Evolutionary conservation across 2,888 invertebrate genomes (phyloP).

Genomic region (Leptarthrus brevirostris): DNA sequence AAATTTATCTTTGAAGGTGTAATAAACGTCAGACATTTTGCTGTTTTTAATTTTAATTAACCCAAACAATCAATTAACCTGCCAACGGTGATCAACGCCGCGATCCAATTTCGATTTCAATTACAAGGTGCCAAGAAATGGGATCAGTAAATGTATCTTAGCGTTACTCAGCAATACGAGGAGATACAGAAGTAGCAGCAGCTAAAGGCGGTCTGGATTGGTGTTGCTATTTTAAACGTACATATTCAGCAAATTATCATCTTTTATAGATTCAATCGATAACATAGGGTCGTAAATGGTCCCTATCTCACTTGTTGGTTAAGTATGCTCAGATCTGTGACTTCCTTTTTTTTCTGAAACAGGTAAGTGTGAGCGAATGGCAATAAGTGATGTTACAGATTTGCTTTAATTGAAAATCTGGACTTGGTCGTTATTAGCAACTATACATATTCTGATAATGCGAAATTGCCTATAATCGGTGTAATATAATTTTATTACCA

Average conservation of each 20-base stretch:
- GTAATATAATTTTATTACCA: no score
- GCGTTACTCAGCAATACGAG: not conserved
- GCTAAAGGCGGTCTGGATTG: not conserved
- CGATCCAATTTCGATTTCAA: conserved; percentile 42
- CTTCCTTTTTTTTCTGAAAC: no score
- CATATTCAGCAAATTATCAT: conserved; percentile 23
- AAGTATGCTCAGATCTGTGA: not conserved
- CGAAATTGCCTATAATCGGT: not conserved
- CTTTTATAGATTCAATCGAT: conserved; percentile 33
- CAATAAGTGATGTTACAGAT: not conserved
- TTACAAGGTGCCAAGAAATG: conserved; percentile 1
- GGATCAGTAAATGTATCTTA: not conserved
- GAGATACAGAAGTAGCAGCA: not conserved
- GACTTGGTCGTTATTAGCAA: not conserved
- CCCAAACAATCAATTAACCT: conserved; percentile 41
- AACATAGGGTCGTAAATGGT: conserved; percentile 24
- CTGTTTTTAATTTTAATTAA: conserved; percentile 31
- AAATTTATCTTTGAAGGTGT: not conserved
- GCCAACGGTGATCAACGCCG: conserved; percentile 15
- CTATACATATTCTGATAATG: not conserved
- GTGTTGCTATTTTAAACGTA: conserved; percentile 43
- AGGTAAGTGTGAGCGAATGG: not conserved
- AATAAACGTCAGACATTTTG: conserved; percentile 10
- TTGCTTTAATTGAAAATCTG: not conserved
- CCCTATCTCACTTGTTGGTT: conserved; percentile 5